Conservation (phyloP, 2,797 vertebrate species). For the Mus minutoides region DNA sequence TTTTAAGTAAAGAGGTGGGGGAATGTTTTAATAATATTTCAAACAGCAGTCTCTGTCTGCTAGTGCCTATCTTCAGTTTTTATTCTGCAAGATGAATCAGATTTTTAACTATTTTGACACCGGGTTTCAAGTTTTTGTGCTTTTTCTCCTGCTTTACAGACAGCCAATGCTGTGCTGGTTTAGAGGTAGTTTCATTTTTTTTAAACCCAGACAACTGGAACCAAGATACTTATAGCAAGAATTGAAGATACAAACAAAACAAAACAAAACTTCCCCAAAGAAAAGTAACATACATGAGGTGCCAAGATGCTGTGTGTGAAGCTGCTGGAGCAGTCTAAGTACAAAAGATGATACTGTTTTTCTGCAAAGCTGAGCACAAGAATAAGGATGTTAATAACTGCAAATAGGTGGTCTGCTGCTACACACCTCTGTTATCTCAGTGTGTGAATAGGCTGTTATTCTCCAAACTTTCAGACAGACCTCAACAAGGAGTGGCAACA, state of each 20-base stretch:
- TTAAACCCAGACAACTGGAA: not conserved
- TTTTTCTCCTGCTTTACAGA: not conserved
- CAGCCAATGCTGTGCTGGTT: not conserved
- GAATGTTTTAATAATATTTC: not conserved
- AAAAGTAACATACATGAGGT: not conserved
- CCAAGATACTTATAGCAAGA: not conserved
- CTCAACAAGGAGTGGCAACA: not conserved
- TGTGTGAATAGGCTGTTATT: not conserved
- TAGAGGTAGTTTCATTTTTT: not conserved
- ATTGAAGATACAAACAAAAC: not conserved
- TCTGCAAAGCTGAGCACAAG: not conserved
- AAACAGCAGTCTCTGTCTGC: not conserved
- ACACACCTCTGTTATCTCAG: not conserved
- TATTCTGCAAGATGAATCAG: not conserved
- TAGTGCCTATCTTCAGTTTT: not conserved
- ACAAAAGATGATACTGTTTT: not conserved
- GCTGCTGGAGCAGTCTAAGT: not conserved
- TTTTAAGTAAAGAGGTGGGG: not conserved
- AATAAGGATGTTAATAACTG: not conserved
- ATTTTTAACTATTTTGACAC: not conserved
- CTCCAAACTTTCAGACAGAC: not conserved
- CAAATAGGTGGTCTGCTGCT: fast-evolving
- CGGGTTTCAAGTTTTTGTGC: not conserved
- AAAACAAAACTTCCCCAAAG: not conserved
- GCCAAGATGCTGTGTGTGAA: not conserved